Evolutionary conservation across 53 echinoderm and acorn worm species (phyloP), one percentile per base, ranked within the genome.

Genomic region (Henricia sp.): DNA sequence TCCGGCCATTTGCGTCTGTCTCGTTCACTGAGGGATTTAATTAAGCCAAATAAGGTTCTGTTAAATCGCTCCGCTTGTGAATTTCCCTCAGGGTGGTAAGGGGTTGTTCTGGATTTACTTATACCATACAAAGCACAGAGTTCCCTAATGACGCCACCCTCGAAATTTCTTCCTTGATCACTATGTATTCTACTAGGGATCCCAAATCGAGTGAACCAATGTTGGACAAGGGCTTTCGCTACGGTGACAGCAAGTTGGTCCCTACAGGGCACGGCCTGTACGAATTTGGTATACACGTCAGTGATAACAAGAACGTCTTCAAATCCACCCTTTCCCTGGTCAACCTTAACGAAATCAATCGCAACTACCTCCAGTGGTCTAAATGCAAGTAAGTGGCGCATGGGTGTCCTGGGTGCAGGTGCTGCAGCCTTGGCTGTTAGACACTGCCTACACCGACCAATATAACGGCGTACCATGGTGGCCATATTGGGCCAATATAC

Each of bases 401-500:
- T n/a, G n/a, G n/a, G n/a, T n/a, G n/a, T n/a, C n/a, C n/a, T n/a
- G n/a, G n/a, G n/a, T n/a, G n/a, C n/a, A n/a, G n/a, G n/a, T n/a
- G n/a, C n/a, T n/a, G n/a, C n/a, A n/a, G n/a, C n/a, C n/a, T n/a
- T n/a, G n/a, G n/a, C n/a, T n/a, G n/a, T n/a, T n/a, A n/a, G n/a
- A n/a, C n/a, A n/a, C n/a, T n/a, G n/a, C n/a, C n/a, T n/a, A n/a
- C n/a, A n/a, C n/a, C n/a, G n/a, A n/a, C n/a, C n/a, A n/a, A n/a
- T n/a, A n/a, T n/a, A n/a, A n/a, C n/a, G n/a, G n/a, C n/a, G n/a
- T n/a, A n/a, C n/a, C n/a, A n/a, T n/a, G 0, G 9, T 16, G 20
- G 42, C 43, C 91, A 91, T 88, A 37, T 35, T 55, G 3, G 92
- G 92, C 92, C 92, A 92, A 68, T 85, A 92, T 65, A 92, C 88